Base-by-base conservation (phyloP, 2,888 invertebrate species). In the Prenolepis imparis region DNA sequence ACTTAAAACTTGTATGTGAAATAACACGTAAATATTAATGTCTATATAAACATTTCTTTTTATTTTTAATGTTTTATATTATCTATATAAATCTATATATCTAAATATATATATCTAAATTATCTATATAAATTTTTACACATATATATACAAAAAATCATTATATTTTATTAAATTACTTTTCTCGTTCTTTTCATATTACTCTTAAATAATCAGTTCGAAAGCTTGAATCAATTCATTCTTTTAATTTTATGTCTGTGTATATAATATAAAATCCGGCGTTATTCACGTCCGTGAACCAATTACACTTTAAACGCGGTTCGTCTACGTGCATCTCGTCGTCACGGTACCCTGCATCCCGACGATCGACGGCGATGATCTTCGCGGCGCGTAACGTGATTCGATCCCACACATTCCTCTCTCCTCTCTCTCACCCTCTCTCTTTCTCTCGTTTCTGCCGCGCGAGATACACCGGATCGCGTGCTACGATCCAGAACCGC, bases 401-500 rank as follows among this genome's bases (percentile, higher is more conserved):
- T 89, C 90, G 85, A 87, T 88, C 81, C 84, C 90, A 86, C 85
- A 84, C 83, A 84, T 85, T 84, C 72, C 82, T 68, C 55, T 32
- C 61, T 28, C 1, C 28, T 28, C 28, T 28, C 74, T 61, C 36
- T 44, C 28, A n/a, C n/a, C n/a, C n/a, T 28, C 1, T 28, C 28
- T 28, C 28, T 28, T 74, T 61, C 36, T 44, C 28, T 39, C 24
- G 12, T n/a, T 28, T 41, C 66, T n/a, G 24, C 70, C 36, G 63
- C 86, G 32, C 85, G 88, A 87, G 88, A 87, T 86, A 85, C 86
- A 84, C 80, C 81, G 85, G 88, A 90, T 89, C 90, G 87, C 88
- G 84, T 90, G 90, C 88, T 85, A 84, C 85, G 84, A 89, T 90
- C 84, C 87, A 88, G 89, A 87, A 88, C 89, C 86, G 85, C 88